Evolutionary conservation across 2,113 vertebrate genomes (phyloP), one percentile per base, ranked within the genome.

Genomic region (Dromiciops gliroides): DNA sequence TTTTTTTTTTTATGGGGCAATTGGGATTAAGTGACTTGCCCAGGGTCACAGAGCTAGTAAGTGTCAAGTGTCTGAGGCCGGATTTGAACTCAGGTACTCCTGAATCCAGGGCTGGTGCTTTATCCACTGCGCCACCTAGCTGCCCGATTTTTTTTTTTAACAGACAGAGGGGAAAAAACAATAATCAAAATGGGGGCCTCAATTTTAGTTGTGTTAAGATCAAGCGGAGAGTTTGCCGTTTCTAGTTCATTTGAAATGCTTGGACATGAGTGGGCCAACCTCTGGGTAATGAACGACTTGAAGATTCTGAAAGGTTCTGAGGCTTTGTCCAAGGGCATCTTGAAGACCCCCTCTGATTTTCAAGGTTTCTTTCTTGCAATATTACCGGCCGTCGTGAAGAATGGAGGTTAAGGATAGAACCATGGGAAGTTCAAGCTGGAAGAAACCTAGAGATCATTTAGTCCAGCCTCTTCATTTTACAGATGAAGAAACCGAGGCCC

Each of bases 201-300:
- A 95, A n/a, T 91, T 88, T 95, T 93, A 90, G 91, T 49, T 90
- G 75, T 1, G 52, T 49, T 94, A 50, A 93, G 91, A 28, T 24
- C 50, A 94, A 28, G 44, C 90, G 50, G 44, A 28, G 94, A 90
- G 56, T 92, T 95, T 91, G n/a, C 95, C 53, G 92, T 48, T 89
- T 91, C 22, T 95, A 51, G 91, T 89, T 83, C 12, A 94, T 50
- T 51, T 47, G 14, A 94, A 90, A 48, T 26, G 6, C 50, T 37
- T 53, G 28, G 25, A 67, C 14, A 93, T 92, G 50, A 93, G 37
- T 25, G 92, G 92, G 49, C 50, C 24, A 37, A 26, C 19, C 11
- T 50, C 48, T 50, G 4, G 47, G 89, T 91, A 83, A 31, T 48
- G 48, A 47, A 48, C 83, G 48, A 75, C 25, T 75, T 44, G 75